Conservation (phyloP, 1,140 invertebrate species). For the Euwallacea fornicatus region DNA sequence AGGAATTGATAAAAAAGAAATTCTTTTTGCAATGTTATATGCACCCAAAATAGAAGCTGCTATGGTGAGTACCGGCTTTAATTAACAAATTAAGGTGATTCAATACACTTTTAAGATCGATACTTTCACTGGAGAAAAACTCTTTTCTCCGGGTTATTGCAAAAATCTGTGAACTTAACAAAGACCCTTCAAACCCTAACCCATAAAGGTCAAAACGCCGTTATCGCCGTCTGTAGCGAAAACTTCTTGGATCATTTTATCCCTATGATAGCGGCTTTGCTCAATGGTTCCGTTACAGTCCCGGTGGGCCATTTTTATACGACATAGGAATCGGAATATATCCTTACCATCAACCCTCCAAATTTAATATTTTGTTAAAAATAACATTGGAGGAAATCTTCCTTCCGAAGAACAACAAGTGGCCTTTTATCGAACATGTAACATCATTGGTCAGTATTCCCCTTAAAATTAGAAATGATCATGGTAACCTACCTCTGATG, state of each 20-base stretch:
- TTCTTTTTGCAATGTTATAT: not conserved
- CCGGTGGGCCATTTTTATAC: constrained; percentile 62
- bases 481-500: too few species aligned
- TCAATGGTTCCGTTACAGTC: constrained; percentile 58
- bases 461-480: too few species aligned
- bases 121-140: constrained; percentile 23
- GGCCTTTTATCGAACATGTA: not conserved
- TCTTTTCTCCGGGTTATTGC: constrained; percentile 33
- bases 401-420: not conserved
- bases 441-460: not conserved
- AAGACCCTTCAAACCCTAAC: constrained; percentile 31
- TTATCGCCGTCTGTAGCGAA: constrained; percentile 60
- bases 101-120: constrained; percentile 39
- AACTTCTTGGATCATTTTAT: constrained; percentile 59
- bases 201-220: constrained; percentile 44
- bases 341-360: constrained; percentile 56
- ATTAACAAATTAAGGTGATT: not conserved
- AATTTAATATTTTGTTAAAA: constrained; percentile 54
- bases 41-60: not conserved
- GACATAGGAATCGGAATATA: constrained; percentile 57
- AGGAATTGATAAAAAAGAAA: not conserved
- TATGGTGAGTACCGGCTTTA: not conserved
- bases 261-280: constrained; percentile 56
- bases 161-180: constrained; percentile 35
- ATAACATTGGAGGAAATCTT: not conserved